Evolutionary conservation across 2,113 vertebrate genomes (phyloP), one percentile per base, ranked within the genome.

Genomic region (Labeo rohita): DNA sequence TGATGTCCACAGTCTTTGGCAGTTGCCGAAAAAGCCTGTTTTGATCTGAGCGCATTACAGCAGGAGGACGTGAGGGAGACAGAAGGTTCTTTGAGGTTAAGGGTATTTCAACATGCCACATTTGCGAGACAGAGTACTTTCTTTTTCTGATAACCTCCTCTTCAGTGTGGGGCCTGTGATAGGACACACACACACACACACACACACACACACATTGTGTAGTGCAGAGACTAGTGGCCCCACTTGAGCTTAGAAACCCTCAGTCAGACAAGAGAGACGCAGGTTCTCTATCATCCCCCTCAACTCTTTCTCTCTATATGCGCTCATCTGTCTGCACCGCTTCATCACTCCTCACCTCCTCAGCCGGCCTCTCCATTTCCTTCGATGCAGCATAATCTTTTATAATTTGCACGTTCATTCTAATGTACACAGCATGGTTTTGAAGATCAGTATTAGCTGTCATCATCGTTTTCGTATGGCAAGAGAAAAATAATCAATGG

Each of bases 81-180:
- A n/a, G 63, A 52, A 28, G 63, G 43, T 83, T 36, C 45, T 70
- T 70, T 83, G 80, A 83, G 80, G 80, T 83, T 83, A 83, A 83
- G 65, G 47, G 80, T 54, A 36, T 80, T 80, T 65, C 59, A 80
- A 49, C 79, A 80, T 80, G 79, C 43, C 79, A 65, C 79, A 65
- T 80, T 63, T 80, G 59, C 23, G 7, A 70, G 80, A 83, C 80
- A 83, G 80, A 70, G 47, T 83, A 83, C 80, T 50, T 66, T 83
- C 80, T 81, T 78, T 52, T 28, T 5, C 75, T 82, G 28, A 43
- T 43, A 80, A 86, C 76, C 85, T 77, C 23, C 65, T 70, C 73
- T 61, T 52, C 65, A 52, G 4, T 13, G 66, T 49, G 50, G 34
- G 65, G 21, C 49, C 63, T 47, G 49, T 66, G 43, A 49, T 73